Evolutionary conservation across 2,888 invertebrate genomes (phyloP), one percentile per base, ranked within the genome.

Genomic region (Pantelozetes paolii): DNA sequence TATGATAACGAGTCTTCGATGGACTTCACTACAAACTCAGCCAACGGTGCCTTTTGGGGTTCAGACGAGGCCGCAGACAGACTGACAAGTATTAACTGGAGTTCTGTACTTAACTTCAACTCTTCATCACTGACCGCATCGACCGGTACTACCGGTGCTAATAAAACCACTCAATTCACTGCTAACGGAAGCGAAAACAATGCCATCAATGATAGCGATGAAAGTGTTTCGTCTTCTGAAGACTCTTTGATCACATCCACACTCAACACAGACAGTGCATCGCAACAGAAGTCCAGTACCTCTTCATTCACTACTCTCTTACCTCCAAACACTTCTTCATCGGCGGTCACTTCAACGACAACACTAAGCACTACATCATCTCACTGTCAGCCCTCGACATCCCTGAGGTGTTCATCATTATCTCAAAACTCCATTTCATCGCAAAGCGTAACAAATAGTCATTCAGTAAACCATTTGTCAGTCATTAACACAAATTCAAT

Each of bases 81-180:
- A 81, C 88, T 88, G 81, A 87, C 90, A 79, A 88, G 90, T 79
- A 92, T 93, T 83, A 92, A 92, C 84, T 93, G 93, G 93, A 91
- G 92, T 82, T 92, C 92, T 71, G 92, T 93, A 80, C 86, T 93
- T 78, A 91, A 90, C 81, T 86, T 93, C 70, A 90, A 92, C 83
- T 90, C 91, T 78, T 83, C 78, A 67, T 77, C 78, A 71, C 76
- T 76, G 59, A 77, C 76, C 73, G 18, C n/a, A n/a, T 42, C 36
- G 11, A 36, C 57, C 28, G 50, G 72, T 40, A 74, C 75, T 59
- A 76, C 59, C 62, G 69, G 71, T 57, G n/a, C 69, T 28, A 42
- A 18, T 36, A 50, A 69, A 26, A n/a, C 71, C 11, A 57, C 45
- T 40, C 40, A 45, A 40, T 71, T 71, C 18, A 40, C 20, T 42